These are phyloP conservation scores for Carcina quercana DNA, from an alignment of 2,888 invertebrate genomes.

Conservation along the genomic window DNA sequence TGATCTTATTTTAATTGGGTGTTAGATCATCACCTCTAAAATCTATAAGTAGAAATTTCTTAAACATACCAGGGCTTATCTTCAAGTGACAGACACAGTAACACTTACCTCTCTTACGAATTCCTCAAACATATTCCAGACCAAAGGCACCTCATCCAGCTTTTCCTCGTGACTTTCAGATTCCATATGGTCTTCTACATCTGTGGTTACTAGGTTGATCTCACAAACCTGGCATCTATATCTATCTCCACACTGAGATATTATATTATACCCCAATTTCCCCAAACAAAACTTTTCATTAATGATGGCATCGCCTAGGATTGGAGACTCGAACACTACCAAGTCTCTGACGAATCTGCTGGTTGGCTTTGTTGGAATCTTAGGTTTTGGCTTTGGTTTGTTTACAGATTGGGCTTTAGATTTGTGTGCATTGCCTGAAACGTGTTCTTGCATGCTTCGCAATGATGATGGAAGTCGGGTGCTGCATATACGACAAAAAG, in stretches of 20 bases:
- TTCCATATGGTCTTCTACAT: slow-evolving; percentile 7
- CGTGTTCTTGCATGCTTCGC: slow-evolving; percentile 30
- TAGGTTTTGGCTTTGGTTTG: slow-evolving; percentile 12
- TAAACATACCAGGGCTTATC: too few relatives aligned
- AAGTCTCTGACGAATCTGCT: slow-evolving; percentile 7
- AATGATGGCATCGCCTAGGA: slow-evolving; percentile 16
- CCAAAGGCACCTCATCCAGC: slow-evolving; percentile 9
- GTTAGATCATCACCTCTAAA: too few relatives aligned
- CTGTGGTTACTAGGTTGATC: slow-evolving; percentile 1
- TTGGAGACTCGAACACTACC: not conserved
- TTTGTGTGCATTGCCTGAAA: slow-evolving; percentile 26
- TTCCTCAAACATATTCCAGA: slow-evolving; percentile 12
- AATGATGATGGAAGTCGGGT: slow-evolving; percentile 23
- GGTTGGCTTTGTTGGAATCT: slow-evolving; percentile 7
- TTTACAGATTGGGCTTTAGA: slow-evolving; percentile 7
- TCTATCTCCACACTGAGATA: slow-evolving; percentile 11
- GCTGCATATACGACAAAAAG: slow-evolving; percentile 25
- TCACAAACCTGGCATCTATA: slow-evolving; percentile 26
- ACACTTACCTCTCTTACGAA: slow-evolving; percentile 24
- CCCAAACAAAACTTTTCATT: slow-evolving; percentile 26
- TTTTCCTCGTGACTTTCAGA: slow-evolving; percentile 8
- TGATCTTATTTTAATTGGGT: not conserved
- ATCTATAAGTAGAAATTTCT: not conserved
- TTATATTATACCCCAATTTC: slow-evolving; percentile 16
- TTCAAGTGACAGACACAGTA: too few relatives aligned